Conservation (phyloP, 1,140 invertebrate genomes). For the Steinernema feltiae region DNA sequence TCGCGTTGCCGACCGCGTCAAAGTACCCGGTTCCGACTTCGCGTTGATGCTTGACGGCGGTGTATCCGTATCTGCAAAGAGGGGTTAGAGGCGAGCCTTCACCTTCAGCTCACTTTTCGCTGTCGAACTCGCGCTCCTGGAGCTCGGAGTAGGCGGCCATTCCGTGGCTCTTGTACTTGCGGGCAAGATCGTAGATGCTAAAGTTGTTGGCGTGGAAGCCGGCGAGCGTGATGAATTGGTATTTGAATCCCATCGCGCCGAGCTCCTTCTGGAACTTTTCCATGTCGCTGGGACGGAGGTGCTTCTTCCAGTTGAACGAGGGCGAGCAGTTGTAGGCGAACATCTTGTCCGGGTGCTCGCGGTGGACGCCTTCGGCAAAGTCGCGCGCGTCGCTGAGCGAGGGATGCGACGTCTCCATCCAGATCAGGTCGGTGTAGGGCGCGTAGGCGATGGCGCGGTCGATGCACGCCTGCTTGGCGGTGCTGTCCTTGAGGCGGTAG, state of each 20-base stretch:
- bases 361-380: conserved; percentile 58
- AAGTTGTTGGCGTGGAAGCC: conserved; percentile 60
- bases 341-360: conserved; percentile 58
- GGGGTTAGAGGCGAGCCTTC: background rate
- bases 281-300: conserved; percentile 54
- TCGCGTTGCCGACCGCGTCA: conserved; percentile 54
- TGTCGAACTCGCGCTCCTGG: conserved; percentile 58
- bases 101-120: conserved; percentile 43
- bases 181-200: conserved; percentile 58
- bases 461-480: conserved; percentile 57
- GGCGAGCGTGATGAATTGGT: conserved; percentile 60
- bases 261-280: conserved; percentile 59
- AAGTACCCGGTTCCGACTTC: conserved; percentile 60
- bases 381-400: conserved; percentile 54
- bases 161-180: conserved; percentile 53
- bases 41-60: conserved; percentile 60
- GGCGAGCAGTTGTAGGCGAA: conserved; percentile 60
- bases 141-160: conserved; percentile 59
- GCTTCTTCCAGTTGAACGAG: conserved; percentile 59
- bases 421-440: conserved; percentile 59
- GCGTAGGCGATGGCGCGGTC: conserved; percentile 58
- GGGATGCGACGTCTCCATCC: conserved; percentile 59
- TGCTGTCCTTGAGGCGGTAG: conserved; percentile 46
- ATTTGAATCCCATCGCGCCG: conserved; percentile 60
- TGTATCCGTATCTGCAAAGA: conserved; percentile 51